These are phyloP conservation scores for Actinia equina DNA, from an alignment of 64 coral and sea anemone genomes.

Conservation along the genomic window DNA sequence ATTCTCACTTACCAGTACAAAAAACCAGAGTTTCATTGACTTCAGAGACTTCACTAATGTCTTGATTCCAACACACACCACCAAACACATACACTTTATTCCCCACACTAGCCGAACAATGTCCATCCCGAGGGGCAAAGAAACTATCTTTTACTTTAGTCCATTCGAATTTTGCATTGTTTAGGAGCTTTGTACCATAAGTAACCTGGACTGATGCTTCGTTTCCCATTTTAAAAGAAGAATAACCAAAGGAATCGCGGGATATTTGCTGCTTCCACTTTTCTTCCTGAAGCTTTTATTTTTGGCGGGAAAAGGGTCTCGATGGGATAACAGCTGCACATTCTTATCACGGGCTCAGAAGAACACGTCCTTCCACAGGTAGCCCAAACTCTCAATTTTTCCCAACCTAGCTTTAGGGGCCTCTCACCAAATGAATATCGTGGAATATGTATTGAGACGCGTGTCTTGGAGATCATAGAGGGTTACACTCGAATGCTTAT, in stretches of 20 bases:
- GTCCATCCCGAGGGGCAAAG: conserved; percentile 61
- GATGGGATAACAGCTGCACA: not conserved
- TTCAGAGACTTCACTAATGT: conserved; percentile 55
- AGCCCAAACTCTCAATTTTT: too few species aligned
- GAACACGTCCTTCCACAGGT: too few species aligned
- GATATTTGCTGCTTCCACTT: not conserved
- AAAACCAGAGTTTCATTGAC: conserved; percentile 70
- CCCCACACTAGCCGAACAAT: conserved; percentile 65
- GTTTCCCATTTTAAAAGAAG: conserved; percentile 56
- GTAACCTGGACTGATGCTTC: conserved; percentile 45
- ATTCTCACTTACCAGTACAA: conserved; percentile 47
- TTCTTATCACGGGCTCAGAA: not conserved
- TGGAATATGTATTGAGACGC: too few species aligned
- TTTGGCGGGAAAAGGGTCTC: not conserved
- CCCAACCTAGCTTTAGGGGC: too few species aligned
- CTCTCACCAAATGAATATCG: too few species aligned
- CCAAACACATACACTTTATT: conserved; percentile 68
- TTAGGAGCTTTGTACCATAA: conserved; percentile 67
- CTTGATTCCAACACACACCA: conserved; percentile 58
- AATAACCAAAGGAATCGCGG: not conserved
- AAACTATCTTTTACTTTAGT: conserved; percentile 40
- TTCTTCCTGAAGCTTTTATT: not conserved
- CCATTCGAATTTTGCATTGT: conserved; percentile 56
- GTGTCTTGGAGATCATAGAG: too few species aligned
- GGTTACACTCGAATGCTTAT: too few species aligned